Evolutionary conservation across 2,113 vertebrate species (phyloP), one percentile per base, ranked within the genome.

Genomic region (Neolamprologus kungweensis): DNA sequence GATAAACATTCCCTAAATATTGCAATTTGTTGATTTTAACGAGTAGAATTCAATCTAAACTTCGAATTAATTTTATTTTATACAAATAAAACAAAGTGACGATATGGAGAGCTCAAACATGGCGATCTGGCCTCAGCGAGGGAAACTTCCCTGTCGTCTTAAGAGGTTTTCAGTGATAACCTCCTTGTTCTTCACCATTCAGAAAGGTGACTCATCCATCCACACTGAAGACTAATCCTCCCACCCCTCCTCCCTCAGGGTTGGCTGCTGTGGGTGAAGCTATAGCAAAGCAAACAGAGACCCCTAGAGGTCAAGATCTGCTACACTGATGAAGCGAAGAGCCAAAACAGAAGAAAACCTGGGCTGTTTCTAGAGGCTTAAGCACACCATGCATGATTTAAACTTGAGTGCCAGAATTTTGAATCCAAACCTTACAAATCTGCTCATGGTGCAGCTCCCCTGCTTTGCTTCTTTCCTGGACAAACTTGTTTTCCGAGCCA

Each of bases 151-250:
- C 35, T 80, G 75, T 87, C 23, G 16, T 81, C 50, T 85, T 45
- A 51, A 92, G 86, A 92, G 85, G 84, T 54, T 90, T 80, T 37
- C 21, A 85, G 71, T 53, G 84, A 90, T 80, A 85, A 85, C 40
- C 86, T 91, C 65, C 68, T 86, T 65, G 63, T 73, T 90, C 51
- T 82, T 68, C 5, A 73, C 53, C 87, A 79, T 82, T 85, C 53
- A 93, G 82, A 33, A 80, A 78, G 79, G 83, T 95, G 95, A 95
- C 91, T 96, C 94, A 95, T 94, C 83, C 88, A 82, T 87, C 87
- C 55, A 68, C 79, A 55, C 9, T 55, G 54, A 71, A 37, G 40
- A 87, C 10, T 26, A 65, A 51, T 51, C 63, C 13, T 40, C 19
- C 28, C 47, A 78, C 14, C 40, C 79, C 50, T 31, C 57, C 81